Percentiles rank a stretch among this genome's conserved stretches.
Evolutionary conservation across 1,140 invertebrate species (phyloP).

Genomic region (Muscidifurax raptorellus): DNA sequence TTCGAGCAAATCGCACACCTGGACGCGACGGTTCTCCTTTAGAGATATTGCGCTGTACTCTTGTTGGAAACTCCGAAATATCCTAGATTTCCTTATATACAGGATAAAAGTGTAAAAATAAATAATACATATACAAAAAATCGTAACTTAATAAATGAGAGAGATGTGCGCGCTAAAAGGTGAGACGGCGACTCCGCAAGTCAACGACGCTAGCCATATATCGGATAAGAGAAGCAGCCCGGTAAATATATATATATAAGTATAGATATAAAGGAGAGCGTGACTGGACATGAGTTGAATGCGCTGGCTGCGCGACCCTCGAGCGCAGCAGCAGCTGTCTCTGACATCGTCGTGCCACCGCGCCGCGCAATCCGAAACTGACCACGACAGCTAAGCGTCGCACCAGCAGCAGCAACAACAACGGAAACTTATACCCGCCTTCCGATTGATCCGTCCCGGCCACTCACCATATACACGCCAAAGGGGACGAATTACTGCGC

Average conservation of each 20-base stretch:
- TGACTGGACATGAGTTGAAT: conserved; percentile 74
- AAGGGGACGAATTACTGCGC: conserved; percentile 69
- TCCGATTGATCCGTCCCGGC: conserved; percentile 74
- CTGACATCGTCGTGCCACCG: conserved; percentile 65
- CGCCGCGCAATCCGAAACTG: conserved; percentile 75
- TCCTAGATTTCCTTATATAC: not conserved
- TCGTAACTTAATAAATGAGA: too few relatives aligned
- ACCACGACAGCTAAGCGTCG: conserved; percentile 72
- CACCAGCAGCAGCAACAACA: conserved; percentile 59
- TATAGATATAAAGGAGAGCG: conserved; percentile 73
- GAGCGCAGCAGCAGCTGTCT: conserved; percentile 70
- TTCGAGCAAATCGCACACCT: not conserved
- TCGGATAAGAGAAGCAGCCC: not conserved
- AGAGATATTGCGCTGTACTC: conserved; percentile 6
- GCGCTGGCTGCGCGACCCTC: conserved; percentile 63
- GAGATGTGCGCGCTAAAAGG: not conserved
- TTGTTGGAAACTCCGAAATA: not conserved
- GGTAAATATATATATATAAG: conserved; percentile 64
- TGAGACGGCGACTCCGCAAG: not conserved
- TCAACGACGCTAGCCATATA: not conserved
- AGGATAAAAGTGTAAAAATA: not conserved
- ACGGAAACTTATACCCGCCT: conserved; percentile 74
- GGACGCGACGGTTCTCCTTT: not conserved
- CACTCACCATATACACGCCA: conserved; percentile 71
- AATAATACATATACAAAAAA: too few relatives aligned